Percentiles rank a stretch among this genome's conserved stretches.
Evolutionary conservation across 2,113 vertebrate species (phyloP).

Genomic region (Corvus hawaiiensis): DNA sequence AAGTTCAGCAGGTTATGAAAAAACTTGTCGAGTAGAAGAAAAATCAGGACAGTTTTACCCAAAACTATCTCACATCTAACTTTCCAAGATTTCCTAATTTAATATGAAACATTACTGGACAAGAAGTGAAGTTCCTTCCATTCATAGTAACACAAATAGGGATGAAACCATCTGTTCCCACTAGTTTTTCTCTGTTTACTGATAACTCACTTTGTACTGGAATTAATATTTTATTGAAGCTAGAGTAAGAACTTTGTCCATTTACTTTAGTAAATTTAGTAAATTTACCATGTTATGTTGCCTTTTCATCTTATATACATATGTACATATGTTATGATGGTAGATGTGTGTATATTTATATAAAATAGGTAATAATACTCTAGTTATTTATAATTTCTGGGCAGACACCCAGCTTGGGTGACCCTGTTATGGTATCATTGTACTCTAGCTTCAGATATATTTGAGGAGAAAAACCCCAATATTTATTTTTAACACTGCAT

Average conservation of each 20-base stretch:
- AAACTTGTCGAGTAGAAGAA: neutral
- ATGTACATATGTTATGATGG: neutral
- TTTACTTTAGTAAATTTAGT: neutral
- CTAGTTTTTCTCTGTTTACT: neutral
- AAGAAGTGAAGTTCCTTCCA: neutral
- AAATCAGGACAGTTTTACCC: neutral
- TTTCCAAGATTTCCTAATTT: neutral
- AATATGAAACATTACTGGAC: neutral
- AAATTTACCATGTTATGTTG: neutral
- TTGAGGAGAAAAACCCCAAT: neutral
- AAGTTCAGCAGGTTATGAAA: neutral
- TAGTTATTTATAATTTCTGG: neutral
- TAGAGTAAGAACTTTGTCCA: neutral
- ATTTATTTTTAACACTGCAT: neutral
- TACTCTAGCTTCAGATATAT: neutral
- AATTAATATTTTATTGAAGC: neutral
- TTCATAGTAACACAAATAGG: neutral
- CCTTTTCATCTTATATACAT: neutral
- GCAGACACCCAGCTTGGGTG: neutral
- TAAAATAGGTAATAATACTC: neutral
- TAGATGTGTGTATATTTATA: neutral
- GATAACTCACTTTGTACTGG: neutral
- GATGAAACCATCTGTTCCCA: neutral
- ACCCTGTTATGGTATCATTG: neutral
- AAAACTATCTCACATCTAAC: neutral